phyloP scores from a whole-genome alignment of 2,113 vertebrate genomes.

The Cathartes aura region DNA sequence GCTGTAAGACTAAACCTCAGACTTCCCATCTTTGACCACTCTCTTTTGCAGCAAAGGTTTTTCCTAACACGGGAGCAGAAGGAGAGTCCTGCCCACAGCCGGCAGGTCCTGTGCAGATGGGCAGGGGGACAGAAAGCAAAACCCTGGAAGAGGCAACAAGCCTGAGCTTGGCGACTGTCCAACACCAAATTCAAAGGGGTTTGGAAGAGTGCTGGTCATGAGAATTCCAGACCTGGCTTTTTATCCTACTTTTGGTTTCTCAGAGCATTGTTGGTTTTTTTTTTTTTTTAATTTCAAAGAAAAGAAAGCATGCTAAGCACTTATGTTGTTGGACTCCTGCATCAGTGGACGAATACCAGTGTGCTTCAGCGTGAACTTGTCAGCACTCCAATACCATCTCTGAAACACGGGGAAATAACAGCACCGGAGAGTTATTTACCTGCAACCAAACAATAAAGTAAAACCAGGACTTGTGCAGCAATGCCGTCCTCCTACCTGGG shows the following conservation, averaged over 20 bases:
- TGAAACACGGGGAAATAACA: background rate
- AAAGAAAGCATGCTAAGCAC: background rate
- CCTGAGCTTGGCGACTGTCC: background rate
- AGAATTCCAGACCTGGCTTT: background rate
- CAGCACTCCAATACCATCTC: background rate
- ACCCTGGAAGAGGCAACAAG: background rate
- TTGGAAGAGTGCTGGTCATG: background rate
- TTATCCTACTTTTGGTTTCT: background rate
- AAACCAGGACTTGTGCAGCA: background rate
- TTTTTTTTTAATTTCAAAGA: background rate
- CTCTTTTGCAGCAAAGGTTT: background rate
- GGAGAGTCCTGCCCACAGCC: background rate
- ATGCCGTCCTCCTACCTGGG: background rate
- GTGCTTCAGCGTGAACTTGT: background rate
- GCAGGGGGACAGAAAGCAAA: background rate
- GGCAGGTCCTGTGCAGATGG: background rate
- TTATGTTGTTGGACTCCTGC: background rate
- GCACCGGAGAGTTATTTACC: background rate
- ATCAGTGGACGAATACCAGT: fast-evolving
- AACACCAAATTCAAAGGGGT: background rate
- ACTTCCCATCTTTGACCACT: background rate
- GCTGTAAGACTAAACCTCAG: background rate
- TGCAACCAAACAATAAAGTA: background rate
- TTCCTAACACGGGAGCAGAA: fast-evolving
- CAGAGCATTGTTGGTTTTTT: background rate